These are phyloP conservation scores for Phorcus lineatus DNA, from an alignment of 2,888 invertebrate genomes.

Conservation along the genomic window DNA sequence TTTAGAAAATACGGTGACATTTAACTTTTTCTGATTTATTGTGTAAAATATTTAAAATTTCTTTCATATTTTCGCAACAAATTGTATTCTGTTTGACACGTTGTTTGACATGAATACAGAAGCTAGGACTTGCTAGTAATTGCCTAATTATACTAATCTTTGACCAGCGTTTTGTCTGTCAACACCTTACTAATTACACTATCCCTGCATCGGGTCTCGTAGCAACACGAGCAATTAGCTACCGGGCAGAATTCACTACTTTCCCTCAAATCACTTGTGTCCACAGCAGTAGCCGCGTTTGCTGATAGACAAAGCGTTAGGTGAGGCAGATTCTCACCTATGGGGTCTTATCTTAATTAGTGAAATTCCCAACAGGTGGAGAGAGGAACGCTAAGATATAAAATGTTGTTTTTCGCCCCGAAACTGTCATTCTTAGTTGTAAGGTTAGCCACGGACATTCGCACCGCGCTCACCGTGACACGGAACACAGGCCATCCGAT, in stretches of 20 bases:
- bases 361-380: slow-evolving; percentile 18
- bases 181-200: slow-evolving; percentile 9
- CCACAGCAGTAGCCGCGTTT: slow-evolving; percentile 9
- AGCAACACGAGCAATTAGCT: slow-evolving; percentile 15
- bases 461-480: background rate
- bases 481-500: background rate
- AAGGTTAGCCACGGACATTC: background rate
- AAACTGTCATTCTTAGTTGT: slow-evolving; percentile 11
- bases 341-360: slow-evolving; percentile 24
- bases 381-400: background rate
- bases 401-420: background rate
- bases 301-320: background rate
- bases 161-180: background rate
- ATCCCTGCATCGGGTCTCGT: background rate
- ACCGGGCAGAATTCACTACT: background rate
- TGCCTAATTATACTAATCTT: slow-evolving; percentile 14
- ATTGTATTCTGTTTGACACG: no score
- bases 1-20: no score
- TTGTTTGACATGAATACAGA: no score
- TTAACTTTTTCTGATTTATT: no score
- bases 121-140: background rate
- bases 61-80: no score
- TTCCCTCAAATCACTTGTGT: slow-evolving; percentile 7
- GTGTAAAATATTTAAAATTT: no score
- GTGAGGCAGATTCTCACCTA: slow-evolving; percentile 1